phyloP scores from a whole-genome alignment of 2,113 vertebrate species.

The Plecotus auritus region DNA sequence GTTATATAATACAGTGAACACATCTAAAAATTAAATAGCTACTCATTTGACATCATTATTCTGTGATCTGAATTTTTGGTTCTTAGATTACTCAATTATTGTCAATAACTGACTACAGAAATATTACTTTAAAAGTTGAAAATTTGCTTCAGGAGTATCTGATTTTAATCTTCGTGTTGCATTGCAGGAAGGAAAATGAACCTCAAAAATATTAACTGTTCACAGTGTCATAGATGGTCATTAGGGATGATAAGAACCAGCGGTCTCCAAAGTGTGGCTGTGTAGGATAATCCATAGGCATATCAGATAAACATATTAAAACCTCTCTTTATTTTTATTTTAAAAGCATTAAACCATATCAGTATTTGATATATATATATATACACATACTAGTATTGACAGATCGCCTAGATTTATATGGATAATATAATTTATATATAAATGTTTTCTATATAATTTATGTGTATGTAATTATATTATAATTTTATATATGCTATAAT shows the following conservation, averaged over 20 bases:
- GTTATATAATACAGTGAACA: constrained; percentile 14
- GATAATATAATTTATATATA: neutral
- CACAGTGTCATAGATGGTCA: neutral
- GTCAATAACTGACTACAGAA: neutral
- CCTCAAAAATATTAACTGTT: constrained; percentile 10
- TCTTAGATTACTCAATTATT: neutral
- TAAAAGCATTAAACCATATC: neutral
- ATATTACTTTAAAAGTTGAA: constrained; percentile 30
- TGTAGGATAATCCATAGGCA: neutral
- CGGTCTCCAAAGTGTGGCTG: neutral
- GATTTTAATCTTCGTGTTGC: constrained; percentile 98
- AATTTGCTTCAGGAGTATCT: constrained; percentile 83
- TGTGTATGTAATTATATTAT: neutral
- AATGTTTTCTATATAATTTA: neutral
- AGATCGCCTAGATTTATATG: neutral
- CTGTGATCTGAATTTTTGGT: constrained; percentile 22
- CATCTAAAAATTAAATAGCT: constrained; percentile 26
- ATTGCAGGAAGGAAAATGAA: constrained; percentile 80
- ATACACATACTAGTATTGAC: neutral
- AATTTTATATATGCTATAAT: neutral
- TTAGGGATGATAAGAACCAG: neutral
- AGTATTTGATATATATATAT: neutral
- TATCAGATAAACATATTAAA: neutral
- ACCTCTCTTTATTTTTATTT: constrained; percentile 6
- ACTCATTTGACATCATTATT: constrained; percentile 11